phyloP scores from a whole-genome alignment of 2,888 invertebrate genomes.

The Hydroisotoma schaefferi region DNA sequence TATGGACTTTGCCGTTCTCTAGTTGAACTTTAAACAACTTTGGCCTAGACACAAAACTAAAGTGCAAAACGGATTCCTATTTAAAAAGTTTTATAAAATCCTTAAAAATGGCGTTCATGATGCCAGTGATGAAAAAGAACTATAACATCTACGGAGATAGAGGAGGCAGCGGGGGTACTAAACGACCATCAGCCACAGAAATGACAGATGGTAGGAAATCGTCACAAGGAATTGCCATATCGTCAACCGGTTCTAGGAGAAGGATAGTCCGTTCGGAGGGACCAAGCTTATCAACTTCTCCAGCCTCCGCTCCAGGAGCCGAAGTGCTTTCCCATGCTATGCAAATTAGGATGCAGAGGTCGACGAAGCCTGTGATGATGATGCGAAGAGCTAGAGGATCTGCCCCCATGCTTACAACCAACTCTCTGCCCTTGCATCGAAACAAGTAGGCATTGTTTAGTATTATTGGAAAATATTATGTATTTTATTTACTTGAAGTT shows the following conservation, averaged over 20 bases:
- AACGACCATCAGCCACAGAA: slow-evolving; percentile 15
- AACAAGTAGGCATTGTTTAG: slow-evolving; percentile 30
- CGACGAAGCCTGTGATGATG: slow-evolving; percentile 6
- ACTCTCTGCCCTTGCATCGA: slow-evolving; percentile 29
- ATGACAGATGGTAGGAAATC: slow-evolving; percentile 24
- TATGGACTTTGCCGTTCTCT: no score
- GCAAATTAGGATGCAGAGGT: not conserved
- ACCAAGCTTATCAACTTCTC: slow-evolving; percentile 43
- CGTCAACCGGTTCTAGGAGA: slow-evolving; percentile 3
- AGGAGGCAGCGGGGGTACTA: not conserved
- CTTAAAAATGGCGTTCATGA: slow-evolving; percentile 45
- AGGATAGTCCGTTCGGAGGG: slow-evolving; percentile 41
- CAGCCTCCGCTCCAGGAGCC: slow-evolving; percentile 23
- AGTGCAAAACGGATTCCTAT: no score
- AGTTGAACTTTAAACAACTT: no score
- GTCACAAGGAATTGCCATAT: slow-evolving; percentile 11
- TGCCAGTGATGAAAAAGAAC: slow-evolving; percentile 46
- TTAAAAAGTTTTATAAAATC: not conserved
- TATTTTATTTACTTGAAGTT: no score
- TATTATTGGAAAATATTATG: no score
- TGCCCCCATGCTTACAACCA: slow-evolving; percentile 40
- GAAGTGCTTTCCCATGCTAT: slow-evolving; percentile 16
- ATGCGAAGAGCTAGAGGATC: slow-evolving; percentile 43
- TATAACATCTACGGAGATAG: slow-evolving; percentile 33
- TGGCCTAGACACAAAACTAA: no score